phyloP scores from a whole-genome alignment of 1,140 invertebrate species.

The Maconellicoccus hirsutus region DNA sequence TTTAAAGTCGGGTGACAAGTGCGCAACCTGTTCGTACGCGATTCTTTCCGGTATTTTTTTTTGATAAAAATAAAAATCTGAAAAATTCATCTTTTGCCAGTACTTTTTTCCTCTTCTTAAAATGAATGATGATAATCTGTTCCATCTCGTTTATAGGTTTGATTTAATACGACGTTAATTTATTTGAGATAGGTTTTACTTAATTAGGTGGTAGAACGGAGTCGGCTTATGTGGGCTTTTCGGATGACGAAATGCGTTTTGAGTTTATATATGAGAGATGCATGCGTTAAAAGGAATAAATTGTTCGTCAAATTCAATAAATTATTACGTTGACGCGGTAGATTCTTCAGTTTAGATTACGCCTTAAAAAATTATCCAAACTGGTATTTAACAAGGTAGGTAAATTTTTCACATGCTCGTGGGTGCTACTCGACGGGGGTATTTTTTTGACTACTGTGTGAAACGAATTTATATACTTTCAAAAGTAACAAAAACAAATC shows the following conservation, averaged over 20 bases:
- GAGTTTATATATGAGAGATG: not conserved
- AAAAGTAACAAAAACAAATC: not conserved
- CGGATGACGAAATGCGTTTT: not conserved
- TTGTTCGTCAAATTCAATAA: not conserved
- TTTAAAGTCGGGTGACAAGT: no score
- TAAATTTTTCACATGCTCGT: not conserved
- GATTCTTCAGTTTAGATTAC: not conserved
- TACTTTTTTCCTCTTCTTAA: not conserved
- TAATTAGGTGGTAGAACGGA: not conserved
- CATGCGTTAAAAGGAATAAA: not conserved
- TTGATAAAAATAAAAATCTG: no score
- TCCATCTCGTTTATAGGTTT: not conserved
- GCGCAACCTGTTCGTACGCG: no score
- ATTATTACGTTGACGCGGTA: not conserved
- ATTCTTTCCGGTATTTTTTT: no score
- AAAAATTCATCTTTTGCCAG: no score
- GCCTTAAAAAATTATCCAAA: not conserved
- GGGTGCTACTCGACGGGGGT: not conserved
- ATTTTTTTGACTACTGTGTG: not conserved
- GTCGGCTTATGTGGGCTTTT: not conserved
- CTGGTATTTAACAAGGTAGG: not conserved
- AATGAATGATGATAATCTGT: not conserved
- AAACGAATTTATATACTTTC: not conserved
- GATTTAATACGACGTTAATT: constrained; percentile 1
- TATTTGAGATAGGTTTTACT: not conserved